These are phyloP conservation scores for Sus cebifrons DNA, from an alignment of 2,797 vertebrate genomes.

Conservation along the genomic window DNA sequence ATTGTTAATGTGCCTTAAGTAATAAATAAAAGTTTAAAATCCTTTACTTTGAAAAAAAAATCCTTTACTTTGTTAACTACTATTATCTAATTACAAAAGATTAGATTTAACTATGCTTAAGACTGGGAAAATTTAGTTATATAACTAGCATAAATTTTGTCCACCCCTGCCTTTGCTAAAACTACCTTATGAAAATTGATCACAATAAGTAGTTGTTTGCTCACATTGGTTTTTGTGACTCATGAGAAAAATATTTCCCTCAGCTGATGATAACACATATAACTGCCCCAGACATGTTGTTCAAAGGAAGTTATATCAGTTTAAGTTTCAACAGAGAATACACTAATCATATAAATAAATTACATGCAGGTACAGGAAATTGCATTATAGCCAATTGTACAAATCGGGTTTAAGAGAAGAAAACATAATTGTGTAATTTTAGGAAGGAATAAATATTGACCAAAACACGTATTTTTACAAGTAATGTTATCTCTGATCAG, in stretches of 20 bases:
- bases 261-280: slow-evolving; percentile 73
- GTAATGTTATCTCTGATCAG: slow-evolving; percentile 84
- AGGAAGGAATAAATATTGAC: slow-evolving; percentile 73
- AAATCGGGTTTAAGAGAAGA: slow-evolving; percentile 81
- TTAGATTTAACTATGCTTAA: slow-evolving; percentile 55
- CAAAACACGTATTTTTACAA: slow-evolving; percentile 50
- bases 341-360: slow-evolving; percentile 76
- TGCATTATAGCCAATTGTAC: slow-evolving; percentile 78
- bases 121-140: slow-evolving; percentile 29
- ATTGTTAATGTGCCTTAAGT: neutral
- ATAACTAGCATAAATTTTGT: slow-evolving; percentile 60
- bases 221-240: slow-evolving; percentile 76
- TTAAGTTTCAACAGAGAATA: slow-evolving; percentile 74
- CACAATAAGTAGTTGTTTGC: slow-evolving; percentile 57
- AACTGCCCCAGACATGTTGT: slow-evolving; percentile 70
- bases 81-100: slow-evolving; percentile 51
- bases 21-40: slow-evolving; percentile 60
- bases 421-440: slow-evolving; percentile 76
- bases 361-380: slow-evolving; percentile 68
- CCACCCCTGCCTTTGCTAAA: neutral
- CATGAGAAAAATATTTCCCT: slow-evolving; percentile 77
- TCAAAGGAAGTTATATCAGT: slow-evolving; percentile 74
- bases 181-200: slow-evolving; percentile 60
- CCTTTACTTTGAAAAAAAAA: neutral
- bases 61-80: neutral